Evolutionary conservation across 2,113 vertebrate genomes (phyloP).

Genomic region (Cyanoliseus patagonus): DNA sequence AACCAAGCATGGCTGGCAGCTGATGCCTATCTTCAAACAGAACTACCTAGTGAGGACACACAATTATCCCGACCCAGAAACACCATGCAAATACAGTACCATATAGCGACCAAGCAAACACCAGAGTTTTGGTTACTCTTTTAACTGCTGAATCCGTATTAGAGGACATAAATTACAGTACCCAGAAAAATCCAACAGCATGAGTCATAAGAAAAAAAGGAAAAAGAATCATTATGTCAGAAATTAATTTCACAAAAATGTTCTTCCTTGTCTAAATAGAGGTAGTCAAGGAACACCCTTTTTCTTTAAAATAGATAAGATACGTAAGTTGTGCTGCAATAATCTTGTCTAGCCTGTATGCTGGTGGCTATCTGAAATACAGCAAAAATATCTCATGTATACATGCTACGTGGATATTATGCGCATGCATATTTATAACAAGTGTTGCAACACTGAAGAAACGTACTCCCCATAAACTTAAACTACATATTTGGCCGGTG

Average conservation of each 20-base stretch:
- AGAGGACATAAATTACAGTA: neutral
- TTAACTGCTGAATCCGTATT: neutral
- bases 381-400: neutral
- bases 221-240: neutral
- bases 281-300: neutral
- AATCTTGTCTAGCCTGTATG: neutral
- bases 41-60: neutral
- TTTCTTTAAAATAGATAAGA: neutral
- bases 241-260: neutral
- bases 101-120: neutral
- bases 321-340: neutral
- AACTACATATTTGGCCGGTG: neutral
- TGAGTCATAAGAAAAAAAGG: neutral
- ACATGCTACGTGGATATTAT: neutral
- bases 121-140: neutral
- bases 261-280: neutral
- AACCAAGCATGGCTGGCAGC: neutral
- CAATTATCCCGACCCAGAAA: neutral
- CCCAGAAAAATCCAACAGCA: neutral
- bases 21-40: neutral
- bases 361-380: neutral
- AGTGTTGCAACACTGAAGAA: neutral
- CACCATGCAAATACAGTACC: neutral
- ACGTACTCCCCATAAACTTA: conserved; percentile 14
- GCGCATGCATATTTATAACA: neutral